Conservation (phyloP, 1,140 invertebrate species). For the Macrotrachela quadricornifera region DNA sequence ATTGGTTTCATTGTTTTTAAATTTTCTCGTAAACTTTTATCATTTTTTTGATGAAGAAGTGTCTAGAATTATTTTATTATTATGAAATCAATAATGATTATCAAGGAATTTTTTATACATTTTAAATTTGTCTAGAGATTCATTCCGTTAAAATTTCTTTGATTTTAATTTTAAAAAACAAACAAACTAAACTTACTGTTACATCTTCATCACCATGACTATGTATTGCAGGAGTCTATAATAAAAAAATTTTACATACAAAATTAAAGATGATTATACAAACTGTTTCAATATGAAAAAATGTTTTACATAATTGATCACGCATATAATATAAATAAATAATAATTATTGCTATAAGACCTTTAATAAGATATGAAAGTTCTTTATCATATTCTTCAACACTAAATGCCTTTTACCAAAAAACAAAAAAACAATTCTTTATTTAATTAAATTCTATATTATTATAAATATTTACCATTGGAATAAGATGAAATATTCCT, state of each 20-base stretch:
- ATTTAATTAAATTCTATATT: too few relatives aligned
- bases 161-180: too few relatives aligned
- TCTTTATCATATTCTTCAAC: conserved; percentile 7
- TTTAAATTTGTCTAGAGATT: too few relatives aligned
- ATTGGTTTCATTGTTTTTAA: conserved; percentile 37
- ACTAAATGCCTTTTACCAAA: conserved; percentile 8
- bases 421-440: neutral
- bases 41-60: too few relatives aligned
- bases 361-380: conserved; percentile 46
- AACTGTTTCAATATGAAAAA: neutral
- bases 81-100: too few relatives aligned
- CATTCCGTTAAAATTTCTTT: too few relatives aligned
- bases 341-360: conserved; percentile 51
- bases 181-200: neutral
- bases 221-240: neutral
- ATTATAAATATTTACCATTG: conserved; percentile 41
- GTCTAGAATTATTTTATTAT: too few relatives aligned
- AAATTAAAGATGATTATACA: neutral
- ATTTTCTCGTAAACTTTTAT: too few relatives aligned
- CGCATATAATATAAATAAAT: conserved; percentile 68
- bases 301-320: conserved; percentile 43
- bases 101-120: too few relatives aligned
- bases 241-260: neutral
- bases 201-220: neutral
- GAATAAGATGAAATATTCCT: conserved; percentile 73